Percentiles rank a stretch among this genome's conserved stretches.
These are phyloP conservation scores for Axinella damicornis DNA, from an alignment of 37 sponge, comb jelly and placozoan genomes.

Conservation along the genomic window DNA sequence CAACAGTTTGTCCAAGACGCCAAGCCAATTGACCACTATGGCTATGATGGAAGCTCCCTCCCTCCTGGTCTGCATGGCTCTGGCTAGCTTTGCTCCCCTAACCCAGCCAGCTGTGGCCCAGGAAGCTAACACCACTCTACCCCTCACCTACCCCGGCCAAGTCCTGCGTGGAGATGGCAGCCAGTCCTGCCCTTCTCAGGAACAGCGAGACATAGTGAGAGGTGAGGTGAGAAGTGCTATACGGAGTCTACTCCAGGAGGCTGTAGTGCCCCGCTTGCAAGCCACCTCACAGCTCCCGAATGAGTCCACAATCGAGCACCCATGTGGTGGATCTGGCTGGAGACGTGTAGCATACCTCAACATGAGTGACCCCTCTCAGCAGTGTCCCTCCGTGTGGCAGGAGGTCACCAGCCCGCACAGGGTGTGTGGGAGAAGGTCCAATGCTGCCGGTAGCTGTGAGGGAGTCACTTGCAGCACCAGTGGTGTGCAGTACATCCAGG, in stretches of 20 bases:
- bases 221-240: background rate
- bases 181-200: background rate
- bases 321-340: background rate
- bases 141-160: too few relatives aligned
- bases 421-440: background rate
- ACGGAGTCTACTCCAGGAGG: background rate
- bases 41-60: background rate
- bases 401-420: background rate
- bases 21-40: too few relatives aligned
- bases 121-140: too few relatives aligned
- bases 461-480: background rate
- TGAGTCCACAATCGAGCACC: background rate
- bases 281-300: background rate
- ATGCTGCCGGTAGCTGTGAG: too few relatives aligned
- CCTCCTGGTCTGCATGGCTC: too few relatives aligned
- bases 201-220: background rate
- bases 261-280: background rate
- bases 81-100: background rate
- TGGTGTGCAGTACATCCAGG: conserved; percentile 34
- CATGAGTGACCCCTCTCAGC: background rate
- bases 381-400: background rate
- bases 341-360: conserved; percentile 26
- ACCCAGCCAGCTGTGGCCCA: background rate
- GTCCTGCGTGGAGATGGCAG: background rate
- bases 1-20: too few relatives aligned